Evolutionary conservation across 2,113 vertebrate genomes (phyloP).

Genomic region (Gnathonemus longibarbis): DNA sequence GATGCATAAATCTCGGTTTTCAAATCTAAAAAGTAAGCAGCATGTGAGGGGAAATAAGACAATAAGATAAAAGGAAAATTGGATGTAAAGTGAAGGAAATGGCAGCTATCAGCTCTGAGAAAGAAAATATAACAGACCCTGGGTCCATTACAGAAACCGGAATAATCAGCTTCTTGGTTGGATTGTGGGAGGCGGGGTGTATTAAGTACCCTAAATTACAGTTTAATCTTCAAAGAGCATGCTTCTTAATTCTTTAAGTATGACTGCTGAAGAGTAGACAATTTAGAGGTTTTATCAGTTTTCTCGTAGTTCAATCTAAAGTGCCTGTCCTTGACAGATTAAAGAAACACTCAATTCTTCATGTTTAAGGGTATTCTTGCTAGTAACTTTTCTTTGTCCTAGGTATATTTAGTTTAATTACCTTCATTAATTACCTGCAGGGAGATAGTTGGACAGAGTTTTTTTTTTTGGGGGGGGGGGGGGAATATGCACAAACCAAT

Average conservation of each 20-base stretch:
- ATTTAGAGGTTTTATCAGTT: slow-evolving; percentile 18
- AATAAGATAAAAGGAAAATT: neutral
- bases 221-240: slow-evolving; percentile 47
- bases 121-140: slow-evolving; percentile 36
- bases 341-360: slow-evolving; percentile 26
- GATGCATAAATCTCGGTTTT: neutral
- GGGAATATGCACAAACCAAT: slow-evolving; percentile 14
- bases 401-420: slow-evolving; percentile 11
- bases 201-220: slow-evolving; percentile 32
- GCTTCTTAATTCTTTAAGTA: slow-evolving; percentile 30
- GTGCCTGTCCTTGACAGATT: slow-evolving; percentile 26
- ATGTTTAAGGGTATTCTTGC: slow-evolving; percentile 13
- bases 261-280: slow-evolving; percentile 11
- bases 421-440: slow-evolving; percentile 17
- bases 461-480: neutral
- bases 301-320: slow-evolving; percentile 9
- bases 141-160: slow-evolving; percentile 16
- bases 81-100: slow-evolving; percentile 19
- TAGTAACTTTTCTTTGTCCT: slow-evolving; percentile 7
- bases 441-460: slow-evolving; percentile 10
- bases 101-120: slow-evolving; percentile 31
- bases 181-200: slow-evolving; percentile 27
- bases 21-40: slow-evolving; percentile 15
- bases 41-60: slow-evolving; percentile 31
- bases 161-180: slow-evolving; percentile 31